Evolutionary conservation across 2,797 vertebrate species (phyloP), one percentile per base, ranked within the genome.

Genomic region (Lycodopsis pacificus): DNA sequence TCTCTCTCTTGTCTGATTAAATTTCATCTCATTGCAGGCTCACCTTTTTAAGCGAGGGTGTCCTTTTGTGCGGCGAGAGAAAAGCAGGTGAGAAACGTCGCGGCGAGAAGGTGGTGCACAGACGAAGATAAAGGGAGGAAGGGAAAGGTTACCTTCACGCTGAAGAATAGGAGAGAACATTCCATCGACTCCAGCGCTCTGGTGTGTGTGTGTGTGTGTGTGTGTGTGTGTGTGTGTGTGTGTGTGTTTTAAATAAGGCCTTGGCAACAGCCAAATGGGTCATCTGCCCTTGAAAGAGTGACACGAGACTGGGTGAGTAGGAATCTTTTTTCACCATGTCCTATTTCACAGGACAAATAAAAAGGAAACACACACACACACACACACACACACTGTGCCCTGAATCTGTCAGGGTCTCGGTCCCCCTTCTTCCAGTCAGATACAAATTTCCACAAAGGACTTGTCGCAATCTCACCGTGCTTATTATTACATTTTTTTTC

Each of bases 331-430:
- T 30, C 4, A 81, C 69, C 65, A 62, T 86, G 88, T 85, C 82
- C 86, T 86, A 87, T 87, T 91, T 91, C 58, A 15, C 71, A 65
- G 86, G 80, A 85, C 80, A 87, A 89, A 88, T 82, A 86, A 84
- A 84, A 53, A 54, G 53, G 46, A 44, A 69, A 54, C 62, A 54
- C 58, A 69, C 63, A 62, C 59, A 34, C 44, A 30, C 13, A 15
- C 53, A 15, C 13, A 7, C 13, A 20, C 15, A 12, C 82, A 81
- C 34, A 36, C 54, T 11, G 73, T 92, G 93, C 76, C 91, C 92
- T 86, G 89, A 91, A 91, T 93, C 92, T 94, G 91, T 92, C 91
- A 90, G 51, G 82, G 81, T 82, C 76, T 69, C 22, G 40, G 83
- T 80, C 78, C 80, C 63, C 40, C n/a, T 76, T 81, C 73, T 59